Base-by-base conservation (phyloP, 2,113 vertebrate genomes). In the Nansenia antarctica region DNA sequence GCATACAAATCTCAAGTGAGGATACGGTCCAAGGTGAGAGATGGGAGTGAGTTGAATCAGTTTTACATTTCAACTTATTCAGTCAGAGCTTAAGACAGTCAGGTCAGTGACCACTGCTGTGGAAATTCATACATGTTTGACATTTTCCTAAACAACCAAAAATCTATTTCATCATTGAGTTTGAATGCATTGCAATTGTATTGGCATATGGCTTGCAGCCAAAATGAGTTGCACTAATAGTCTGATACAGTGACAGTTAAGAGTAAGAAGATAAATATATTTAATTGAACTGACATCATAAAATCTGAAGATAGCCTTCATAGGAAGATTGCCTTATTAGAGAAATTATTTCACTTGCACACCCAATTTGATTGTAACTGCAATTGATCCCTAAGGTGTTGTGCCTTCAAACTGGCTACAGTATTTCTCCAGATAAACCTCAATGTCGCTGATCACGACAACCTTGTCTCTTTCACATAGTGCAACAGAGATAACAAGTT, bases 291-390 rank as follows among this genome's bases (percentile, higher is more conserved):
- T n/a, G 55, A 55, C 26, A 29, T 29, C 53, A 18, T 5, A 11
- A 18, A 5, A 42, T 42, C 39, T 18, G 39, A 42, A 42, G 14
- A 35, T 49, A 2, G 6, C 26, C 26, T 32, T 5, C 27, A 3
- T 57, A 14, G 14, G 15, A 11, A 35, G 39, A 70, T 32, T 35
- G 55, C 5, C 20, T 29, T 59, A 8, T 65, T 45, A 45, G 26
- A 53, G 62, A 70, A 64, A 70, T 22, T 24, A 65, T 30, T 61
- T 42, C 18, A 9, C 5, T 9, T 24, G 58, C 57, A 47, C 47
- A 63, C 76, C n/a, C 68, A 76, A 66, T 37, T 76, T 70, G 83
- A 87, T 80, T 84, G 85, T 83, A 77, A 82, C 79, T 70, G 62
- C 76, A 77, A 62, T 66, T 42, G 37, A 79, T 76, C 72, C 62